Evolutionary conservation across 2,797 vertebrate species (phyloP).

Genomic region (Sebastes matsubarae): DNA sequence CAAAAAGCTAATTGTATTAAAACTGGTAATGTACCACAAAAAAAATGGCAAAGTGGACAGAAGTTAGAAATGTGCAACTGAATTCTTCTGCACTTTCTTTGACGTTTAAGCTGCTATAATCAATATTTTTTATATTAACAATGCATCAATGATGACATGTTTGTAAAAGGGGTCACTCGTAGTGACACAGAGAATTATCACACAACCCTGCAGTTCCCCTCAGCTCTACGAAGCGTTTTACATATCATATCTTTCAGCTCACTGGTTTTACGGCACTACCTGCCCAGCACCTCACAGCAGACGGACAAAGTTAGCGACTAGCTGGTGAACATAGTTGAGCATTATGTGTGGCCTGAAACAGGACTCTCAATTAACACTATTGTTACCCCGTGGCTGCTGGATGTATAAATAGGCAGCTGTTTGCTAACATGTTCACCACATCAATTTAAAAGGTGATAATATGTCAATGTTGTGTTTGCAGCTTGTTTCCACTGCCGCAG

Average conservation of each 20-base stretch:
- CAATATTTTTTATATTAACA: not conserved
- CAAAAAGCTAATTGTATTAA: not conserved
- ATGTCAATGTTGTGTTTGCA: not conserved
- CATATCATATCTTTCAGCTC: not conserved
- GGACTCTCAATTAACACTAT: not conserved
- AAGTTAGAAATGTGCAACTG: not conserved
- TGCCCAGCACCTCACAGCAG: not conserved
- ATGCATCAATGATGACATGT: not conserved
- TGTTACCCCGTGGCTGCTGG: not conserved
- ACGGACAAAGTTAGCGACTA: not conserved
- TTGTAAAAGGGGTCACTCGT: not conserved
- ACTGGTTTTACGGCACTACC: not conserved
- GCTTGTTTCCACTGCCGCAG: not conserved
- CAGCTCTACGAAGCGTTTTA: not conserved
- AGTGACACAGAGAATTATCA: not conserved
- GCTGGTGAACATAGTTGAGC: not conserved
- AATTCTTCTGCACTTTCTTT: not conserved
- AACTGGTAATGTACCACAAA: not conserved
- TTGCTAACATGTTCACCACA: not conserved
- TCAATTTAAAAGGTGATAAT: not conserved
- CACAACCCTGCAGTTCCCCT: not conserved
- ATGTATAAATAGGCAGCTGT: not conserved
- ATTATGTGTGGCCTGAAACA: not conserved
- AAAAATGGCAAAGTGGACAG: not conserved
- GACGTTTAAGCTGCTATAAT: not conserved